phyloP scores from a whole-genome alignment of 1,140 invertebrate species.

The Drosophila persimilis region DNA sequence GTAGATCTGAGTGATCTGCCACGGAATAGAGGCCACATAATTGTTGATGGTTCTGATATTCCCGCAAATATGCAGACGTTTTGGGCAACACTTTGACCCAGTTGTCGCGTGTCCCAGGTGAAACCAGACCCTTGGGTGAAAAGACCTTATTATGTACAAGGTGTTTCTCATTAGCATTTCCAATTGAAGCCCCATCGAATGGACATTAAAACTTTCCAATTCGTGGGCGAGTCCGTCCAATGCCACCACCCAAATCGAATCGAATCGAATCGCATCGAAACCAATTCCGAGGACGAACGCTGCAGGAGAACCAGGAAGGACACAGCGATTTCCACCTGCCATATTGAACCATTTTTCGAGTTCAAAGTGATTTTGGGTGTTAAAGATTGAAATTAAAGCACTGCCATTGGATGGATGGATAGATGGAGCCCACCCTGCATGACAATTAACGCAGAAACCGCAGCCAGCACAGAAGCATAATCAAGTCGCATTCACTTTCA shows the following conservation, averaged over 20 bases:
- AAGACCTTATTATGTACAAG: conserved; percentile 19
- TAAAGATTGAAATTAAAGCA: conserved; percentile 60
- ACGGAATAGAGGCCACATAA: no score
- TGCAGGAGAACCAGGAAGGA: no score
- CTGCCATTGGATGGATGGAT: conserved; percentile 39
- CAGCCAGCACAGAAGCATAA: conserved; percentile 25
- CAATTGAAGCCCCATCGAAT: conserved; percentile 33
- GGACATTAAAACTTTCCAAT: conserved; percentile 51
- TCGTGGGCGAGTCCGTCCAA: background rate
- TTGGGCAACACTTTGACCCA: conserved; percentile 20
- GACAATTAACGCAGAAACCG: conserved; percentile 53
- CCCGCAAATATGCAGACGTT: no score
- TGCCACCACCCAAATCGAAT: background rate
- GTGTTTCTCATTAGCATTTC: conserved; percentile 47
- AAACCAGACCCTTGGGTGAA: background rate
- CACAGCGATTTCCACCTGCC: background rate
- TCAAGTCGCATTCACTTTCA: conserved; percentile 71
- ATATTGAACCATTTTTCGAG: background rate
- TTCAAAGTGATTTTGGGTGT: conserved; percentile 24
- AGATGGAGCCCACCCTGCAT: conserved; percentile 35
- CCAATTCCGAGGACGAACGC: no score
- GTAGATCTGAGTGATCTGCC: no score
- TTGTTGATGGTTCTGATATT: no score
- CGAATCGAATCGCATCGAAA: background rate
- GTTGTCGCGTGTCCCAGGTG: conserved; percentile 9